These are phyloP conservation scores for Pandemis corylana DNA, from an alignment of 2,888 invertebrate species.

Conservation along the genomic window DNA sequence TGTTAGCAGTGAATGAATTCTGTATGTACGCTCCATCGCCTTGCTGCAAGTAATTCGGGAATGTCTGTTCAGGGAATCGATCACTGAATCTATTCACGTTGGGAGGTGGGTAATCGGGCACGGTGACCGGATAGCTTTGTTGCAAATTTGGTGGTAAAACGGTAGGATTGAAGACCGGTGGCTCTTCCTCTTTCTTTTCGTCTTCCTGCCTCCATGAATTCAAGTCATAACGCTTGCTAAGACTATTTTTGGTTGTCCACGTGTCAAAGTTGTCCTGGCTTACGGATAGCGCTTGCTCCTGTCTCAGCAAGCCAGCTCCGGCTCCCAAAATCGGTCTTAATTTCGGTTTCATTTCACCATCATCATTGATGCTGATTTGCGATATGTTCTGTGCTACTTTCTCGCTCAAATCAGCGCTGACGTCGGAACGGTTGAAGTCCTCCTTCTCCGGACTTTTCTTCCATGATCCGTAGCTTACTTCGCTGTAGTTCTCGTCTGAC, in stretches of 20 bases:
- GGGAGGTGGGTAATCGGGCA: slow-evolving; percentile 70
- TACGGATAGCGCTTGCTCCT: slow-evolving; percentile 61
- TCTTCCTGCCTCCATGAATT: slow-evolving; percentile 77
- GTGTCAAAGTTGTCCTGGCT: slow-evolving; percentile 69
- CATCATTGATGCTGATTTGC: slow-evolving; percentile 66
- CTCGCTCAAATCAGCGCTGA: slow-evolving; percentile 54
- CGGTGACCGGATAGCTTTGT: slow-evolving; percentile 50
- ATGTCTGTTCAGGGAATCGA: slow-evolving; percentile 54
- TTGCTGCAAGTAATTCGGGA: slow-evolving; percentile 71
- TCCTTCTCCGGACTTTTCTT: slow-evolving; percentile 71
- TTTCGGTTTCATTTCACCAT: slow-evolving; percentile 73
- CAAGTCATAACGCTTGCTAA: slow-evolving; percentile 73
- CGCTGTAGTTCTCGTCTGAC: slow-evolving; percentile 70
- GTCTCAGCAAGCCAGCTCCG: slow-evolving; percentile 69
- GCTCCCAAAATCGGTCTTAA: slow-evolving; percentile 77
- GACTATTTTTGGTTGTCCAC: slow-evolving; percentile 67
- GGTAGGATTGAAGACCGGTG: slow-evolving; percentile 66
- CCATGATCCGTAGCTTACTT: slow-evolving; percentile 79
- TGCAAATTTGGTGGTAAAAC: slow-evolving; percentile 62
- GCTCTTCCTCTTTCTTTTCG: slow-evolving; percentile 67
- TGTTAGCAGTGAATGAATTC: slow-evolving; percentile 60
- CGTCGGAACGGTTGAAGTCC: slow-evolving; percentile 52
- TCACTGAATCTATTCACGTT: slow-evolving; percentile 57
- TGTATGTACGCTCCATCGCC: slow-evolving; percentile 77
- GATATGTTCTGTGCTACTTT: slow-evolving; percentile 68